Evolutionary conservation across 1,140 invertebrate genomes (phyloP), one percentile per base, ranked within the genome.

Genomic region (Leptoteleia sp.): DNA sequence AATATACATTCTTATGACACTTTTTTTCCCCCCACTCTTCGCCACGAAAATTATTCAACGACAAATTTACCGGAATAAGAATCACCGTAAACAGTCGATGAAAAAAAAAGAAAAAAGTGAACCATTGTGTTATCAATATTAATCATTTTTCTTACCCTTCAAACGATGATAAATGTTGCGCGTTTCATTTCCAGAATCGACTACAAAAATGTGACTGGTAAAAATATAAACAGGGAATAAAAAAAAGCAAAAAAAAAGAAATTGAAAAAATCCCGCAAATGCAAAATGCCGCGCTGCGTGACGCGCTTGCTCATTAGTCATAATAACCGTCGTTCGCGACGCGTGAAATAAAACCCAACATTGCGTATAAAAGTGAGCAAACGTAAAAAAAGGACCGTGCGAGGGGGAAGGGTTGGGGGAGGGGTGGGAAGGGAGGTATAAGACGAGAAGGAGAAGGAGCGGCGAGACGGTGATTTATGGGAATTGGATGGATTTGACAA

Each of bases 401-500:
- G n/a, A n/a, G n/a, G n/a, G n/a, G n/a, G n/a, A n/a, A n/a, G n/a
- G n/a, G n/a, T n/a, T n/a, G n/a, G n/a, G n/a, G n/a, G n/a, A n/a
- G n/a, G n/a, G n/a, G n/a, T n/a, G n/a, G n/a, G n/a, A n/a, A n/a
- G n/a, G n/a, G n/a, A n/a, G n/a, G n/a, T n/a, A n/a, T n/a, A n/a
- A 6, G 22, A 6, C 22, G 12, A 17, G 7, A 71, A 43, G 12
- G 50, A 6, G 17, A 45, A 35, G 52, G 9, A 27, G 40, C 4
- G 17, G 31, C 17, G 3, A 61, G 33, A 61, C 45, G 38, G 38
- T 62, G 72, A 76, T 76, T 68, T 62, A 76, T 76, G 47, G 31
- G 72, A 19, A 68, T 61, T 38, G 62, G 68, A 68, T 62, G 72
- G 40, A 64, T 76, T 62, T 76, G 72, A 76, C 72, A 67, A 76